A percentile compares a stretch with the other conserved stretches of the same genome.
phyloP scores from a whole-genome alignment of 2,797 vertebrate species.

The Champsocephalus gunnari region DNA sequence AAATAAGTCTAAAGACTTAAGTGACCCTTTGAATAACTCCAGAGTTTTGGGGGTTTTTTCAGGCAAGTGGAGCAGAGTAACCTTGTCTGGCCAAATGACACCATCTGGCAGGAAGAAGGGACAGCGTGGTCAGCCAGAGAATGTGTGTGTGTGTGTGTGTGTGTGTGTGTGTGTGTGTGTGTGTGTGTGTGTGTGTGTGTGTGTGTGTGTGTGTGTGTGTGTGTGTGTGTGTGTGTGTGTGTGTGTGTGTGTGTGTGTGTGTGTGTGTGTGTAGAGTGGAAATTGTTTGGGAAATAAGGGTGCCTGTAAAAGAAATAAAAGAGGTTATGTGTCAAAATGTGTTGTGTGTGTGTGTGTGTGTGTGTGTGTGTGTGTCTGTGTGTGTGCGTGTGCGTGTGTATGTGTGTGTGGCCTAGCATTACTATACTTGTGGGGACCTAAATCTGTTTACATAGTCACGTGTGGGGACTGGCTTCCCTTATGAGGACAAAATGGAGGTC shows the following conservation, averaged over 20 bases:
- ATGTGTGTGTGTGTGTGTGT: conserved; percentile 14
- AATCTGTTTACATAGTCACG: too few relatives aligned
- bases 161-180: conserved; percentile 7
- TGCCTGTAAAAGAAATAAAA: too few relatives aligned
- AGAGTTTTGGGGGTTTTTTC: conserved; percentile 31
- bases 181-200: conserved; percentile 3
- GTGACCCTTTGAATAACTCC: conserved; percentile 43
- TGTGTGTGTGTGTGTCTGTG: background rate
- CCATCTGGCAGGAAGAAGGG: conserved; percentile 73
- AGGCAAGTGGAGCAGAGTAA: conserved; percentile 52
- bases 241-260: background rate
- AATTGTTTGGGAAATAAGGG: too few relatives aligned
- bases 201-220: background rate
- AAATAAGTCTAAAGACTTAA: conserved; percentile 2
- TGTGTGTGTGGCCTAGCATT: too few relatives aligned
- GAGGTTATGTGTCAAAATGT: too few relatives aligned
- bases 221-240: background rate
- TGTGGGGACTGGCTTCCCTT: too few relatives aligned
- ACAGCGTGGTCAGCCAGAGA: conserved; percentile 52
- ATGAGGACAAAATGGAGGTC: too few relatives aligned
- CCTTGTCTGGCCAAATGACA: conserved; percentile 72
- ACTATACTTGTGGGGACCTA: too few relatives aligned
- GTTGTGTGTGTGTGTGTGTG: conserved; percentile 3
- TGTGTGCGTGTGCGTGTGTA: background rate
- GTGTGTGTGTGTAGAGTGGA: too few relatives aligned